phyloP scores from a whole-genome alignment of 2,888 invertebrate species.

The Hanleya hanleyi region DNA sequence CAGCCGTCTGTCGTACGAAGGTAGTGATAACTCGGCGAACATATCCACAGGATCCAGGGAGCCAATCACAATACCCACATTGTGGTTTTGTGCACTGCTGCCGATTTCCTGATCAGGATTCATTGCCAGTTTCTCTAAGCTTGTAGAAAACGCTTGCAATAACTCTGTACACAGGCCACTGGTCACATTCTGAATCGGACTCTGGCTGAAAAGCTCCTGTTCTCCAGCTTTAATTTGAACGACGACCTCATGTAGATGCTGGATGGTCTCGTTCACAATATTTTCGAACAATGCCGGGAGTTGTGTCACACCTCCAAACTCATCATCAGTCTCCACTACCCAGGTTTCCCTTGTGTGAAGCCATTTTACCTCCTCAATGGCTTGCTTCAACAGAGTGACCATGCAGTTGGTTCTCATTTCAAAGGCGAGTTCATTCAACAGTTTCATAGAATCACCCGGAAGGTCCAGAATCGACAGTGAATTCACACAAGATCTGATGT shows the following conservation, averaged over 20 bases:
- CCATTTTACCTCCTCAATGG: conserved; percentile 78
- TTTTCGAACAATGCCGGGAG: conserved; percentile 85
- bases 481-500: conserved; percentile 85
- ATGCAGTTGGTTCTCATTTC: conserved; percentile 91
- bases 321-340: conserved; percentile 88
- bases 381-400: conserved; percentile 87
- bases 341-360: conserved; percentile 83
- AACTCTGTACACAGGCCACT: conserved; percentile 68
- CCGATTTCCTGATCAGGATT: conserved; percentile 11
- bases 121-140: conserved; percentile 82
- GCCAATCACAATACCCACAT: not conserved
- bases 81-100: not conserved
- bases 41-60: not conserved
- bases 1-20: conserved; percentile 74
- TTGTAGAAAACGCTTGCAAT: conserved; percentile 75
- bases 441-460: conserved; percentile 89
- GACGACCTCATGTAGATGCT: conserved; percentile 71
- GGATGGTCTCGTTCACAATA: conserved; percentile 83
- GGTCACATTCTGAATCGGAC: conserved; percentile 70
- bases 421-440: conserved; percentile 88
- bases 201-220: conserved; percentile 70
- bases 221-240: conserved; percentile 82
- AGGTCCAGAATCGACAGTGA: conserved; percentile 86
- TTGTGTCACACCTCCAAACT: conserved; percentile 89
- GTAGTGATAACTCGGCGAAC: not conserved